Percentiles rank a stretch among this genome's conserved stretches.
Conservation (phyloP, 2,113 vertebrate species). For the Trachemys scripta region DNA sequence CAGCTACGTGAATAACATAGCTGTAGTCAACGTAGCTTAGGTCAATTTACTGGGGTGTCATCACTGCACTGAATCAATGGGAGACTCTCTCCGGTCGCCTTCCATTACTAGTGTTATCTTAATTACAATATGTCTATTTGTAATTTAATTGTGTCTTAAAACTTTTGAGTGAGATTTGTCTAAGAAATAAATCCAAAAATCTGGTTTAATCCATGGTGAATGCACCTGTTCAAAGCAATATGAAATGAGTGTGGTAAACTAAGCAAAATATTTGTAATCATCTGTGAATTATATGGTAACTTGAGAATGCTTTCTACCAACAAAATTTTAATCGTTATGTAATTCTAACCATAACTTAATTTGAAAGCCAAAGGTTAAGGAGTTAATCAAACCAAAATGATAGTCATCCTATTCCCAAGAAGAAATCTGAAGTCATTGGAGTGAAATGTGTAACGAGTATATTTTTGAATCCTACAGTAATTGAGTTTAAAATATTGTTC, state of each 20-base stretch:
- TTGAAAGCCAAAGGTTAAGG: not conserved
- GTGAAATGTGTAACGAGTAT: not conserved
- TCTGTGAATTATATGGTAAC: not conserved
- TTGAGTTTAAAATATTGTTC: not conserved
- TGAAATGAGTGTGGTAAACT: not conserved
- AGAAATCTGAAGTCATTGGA: not conserved
- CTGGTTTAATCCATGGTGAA: not conserved
- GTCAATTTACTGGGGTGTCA: too few species aligned
- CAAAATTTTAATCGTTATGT: not conserved
- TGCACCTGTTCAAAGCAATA: not conserved
- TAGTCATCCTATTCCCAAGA: not conserved
- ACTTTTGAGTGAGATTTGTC: not conserved
- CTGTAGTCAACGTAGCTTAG: too few species aligned
- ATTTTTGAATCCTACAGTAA: not conserved
- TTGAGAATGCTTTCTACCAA: not conserved
- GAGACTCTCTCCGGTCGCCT: too few species aligned
- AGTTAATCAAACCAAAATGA: not conserved
- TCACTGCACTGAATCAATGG: too few species aligned
- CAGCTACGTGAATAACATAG: too few species aligned
- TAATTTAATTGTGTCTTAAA: not conserved
- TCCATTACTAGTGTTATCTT: not conserved
- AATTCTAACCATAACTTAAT: not conserved
- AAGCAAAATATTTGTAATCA: not conserved
- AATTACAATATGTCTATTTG: not conserved
- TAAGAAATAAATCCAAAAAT: not conserved